Evolutionary conservation across 2,888 invertebrate genomes (phyloP).

Genomic region (Phoenoteleia sp.): DNA sequence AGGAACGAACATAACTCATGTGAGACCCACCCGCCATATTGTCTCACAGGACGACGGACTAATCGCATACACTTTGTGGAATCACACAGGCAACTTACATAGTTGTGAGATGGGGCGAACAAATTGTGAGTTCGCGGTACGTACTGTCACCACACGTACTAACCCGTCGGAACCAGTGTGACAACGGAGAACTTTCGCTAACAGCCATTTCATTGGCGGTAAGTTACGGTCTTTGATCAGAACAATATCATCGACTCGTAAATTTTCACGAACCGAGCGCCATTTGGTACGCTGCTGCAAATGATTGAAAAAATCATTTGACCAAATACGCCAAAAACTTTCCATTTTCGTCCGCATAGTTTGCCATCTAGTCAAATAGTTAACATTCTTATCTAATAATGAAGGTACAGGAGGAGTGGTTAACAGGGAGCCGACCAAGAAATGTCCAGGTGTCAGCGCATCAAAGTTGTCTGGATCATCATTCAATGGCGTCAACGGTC

Average conservation of each 20-base stretch:
- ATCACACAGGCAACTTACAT: background rate
- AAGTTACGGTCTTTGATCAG: constrained; percentile 64
- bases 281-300: constrained; percentile 64
- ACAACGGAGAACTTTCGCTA: constrained; percentile 53
- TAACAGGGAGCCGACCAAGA: no score
- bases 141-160: no score
- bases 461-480: background rate
- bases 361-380: constrained; percentile 73
- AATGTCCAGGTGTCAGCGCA: no score
- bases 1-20: no score
- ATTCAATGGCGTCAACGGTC: background rate
- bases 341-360: constrained; percentile 59
- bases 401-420: constrained; percentile 69
- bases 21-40: no score
- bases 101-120: background rate
- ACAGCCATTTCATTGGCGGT: constrained; percentile 68
- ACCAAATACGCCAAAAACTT: constrained; percentile 74
- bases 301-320: constrained; percentile 71
- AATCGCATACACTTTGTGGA: no score
- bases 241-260: background rate
- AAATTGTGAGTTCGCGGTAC: background rate
- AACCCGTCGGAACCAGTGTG: background rate
- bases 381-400: constrained; percentile 51
- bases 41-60: no score
- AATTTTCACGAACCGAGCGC: background rate